Evolutionary conservation across 1,140 invertebrate genomes (phyloP).

Genomic region (Parapsyche elsis): DNA sequence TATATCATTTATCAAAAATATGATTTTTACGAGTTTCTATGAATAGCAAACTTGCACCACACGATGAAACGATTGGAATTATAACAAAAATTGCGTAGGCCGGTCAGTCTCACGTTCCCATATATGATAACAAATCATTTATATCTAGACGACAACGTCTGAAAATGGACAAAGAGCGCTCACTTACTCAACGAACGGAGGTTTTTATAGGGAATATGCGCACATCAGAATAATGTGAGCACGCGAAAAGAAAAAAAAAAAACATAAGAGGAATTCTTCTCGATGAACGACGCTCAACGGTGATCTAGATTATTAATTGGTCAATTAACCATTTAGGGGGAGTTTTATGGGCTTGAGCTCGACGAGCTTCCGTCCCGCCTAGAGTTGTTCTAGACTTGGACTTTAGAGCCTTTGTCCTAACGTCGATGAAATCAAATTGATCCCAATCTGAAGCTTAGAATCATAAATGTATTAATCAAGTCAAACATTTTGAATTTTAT

Average conservation of each 20-base stretch:
- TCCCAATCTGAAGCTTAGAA: not conserved
- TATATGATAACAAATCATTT: slow-evolving; percentile 21
- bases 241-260: not conserved
- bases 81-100: not conserved
- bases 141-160: not conserved
- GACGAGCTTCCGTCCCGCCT: not conserved
- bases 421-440: not conserved
- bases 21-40: too few relatives aligned
- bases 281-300: not conserved
- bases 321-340: slow-evolving; percentile 35
- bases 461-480: too few relatives aligned
- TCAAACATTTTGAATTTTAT: too few relatives aligned
- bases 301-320: slow-evolving; percentile 37
- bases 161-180: slow-evolving; percentile 9
- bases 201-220: not conserved
- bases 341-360: not conserved
- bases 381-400: not conserved
- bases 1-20: too few relatives aligned
- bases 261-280: slow-evolving; percentile 6
- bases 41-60: too few relatives aligned
- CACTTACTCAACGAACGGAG: not conserved
- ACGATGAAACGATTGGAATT: too few relatives aligned
- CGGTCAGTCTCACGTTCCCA: not conserved
- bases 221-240: not conserved
- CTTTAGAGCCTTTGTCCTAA: not conserved